These are phyloP conservation scores for Parotocinclus haroldoi DNA, from an alignment of 2,797 vertebrate species.

Conservation along the genomic window DNA sequence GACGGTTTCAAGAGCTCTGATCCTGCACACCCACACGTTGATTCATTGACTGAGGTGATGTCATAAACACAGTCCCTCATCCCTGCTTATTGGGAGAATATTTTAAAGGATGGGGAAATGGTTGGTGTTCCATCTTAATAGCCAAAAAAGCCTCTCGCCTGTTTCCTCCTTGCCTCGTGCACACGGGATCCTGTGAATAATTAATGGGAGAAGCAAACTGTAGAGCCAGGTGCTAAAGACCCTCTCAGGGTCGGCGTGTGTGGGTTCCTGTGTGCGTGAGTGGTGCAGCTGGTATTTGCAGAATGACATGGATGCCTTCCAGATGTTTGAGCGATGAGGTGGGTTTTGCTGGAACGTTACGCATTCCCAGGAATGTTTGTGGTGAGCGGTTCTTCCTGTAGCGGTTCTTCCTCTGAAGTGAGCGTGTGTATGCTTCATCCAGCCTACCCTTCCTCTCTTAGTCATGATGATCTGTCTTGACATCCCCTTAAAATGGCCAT, in stretches of 20 bases:
- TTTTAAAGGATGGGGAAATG: slow-evolving; percentile 2
- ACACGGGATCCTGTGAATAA: slow-evolving; percentile 50
- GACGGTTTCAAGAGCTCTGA: background rate
- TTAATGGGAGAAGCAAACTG: slow-evolving; percentile 52
- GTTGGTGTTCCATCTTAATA: background rate
- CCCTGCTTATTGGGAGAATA: background rate
- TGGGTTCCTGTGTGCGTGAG: slow-evolving; percentile 3
- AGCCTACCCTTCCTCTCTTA: slow-evolving; percentile 13
- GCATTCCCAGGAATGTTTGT: slow-evolving; percentile 75
- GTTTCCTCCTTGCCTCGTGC: slow-evolving; percentile 43
- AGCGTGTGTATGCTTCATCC: slow-evolving; percentile 57
- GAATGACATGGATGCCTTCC: slow-evolving; percentile 59
- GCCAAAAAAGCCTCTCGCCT: slow-evolving; percentile 44
- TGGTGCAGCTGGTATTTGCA: slow-evolving; percentile 47
- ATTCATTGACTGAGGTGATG: background rate
- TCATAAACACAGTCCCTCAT: background rate
- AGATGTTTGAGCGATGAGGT: slow-evolving; percentile 75
- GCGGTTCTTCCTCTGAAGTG: slow-evolving; percentile 61
- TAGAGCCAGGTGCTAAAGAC: slow-evolving; percentile 45
- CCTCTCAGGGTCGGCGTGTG: slow-evolving; percentile 14
- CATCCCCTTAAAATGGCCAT: background rate
- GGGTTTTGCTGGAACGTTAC: slow-evolving; percentile 68
- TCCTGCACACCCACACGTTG: slow-evolving; percentile 1
- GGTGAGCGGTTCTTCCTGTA: slow-evolving; percentile 66
- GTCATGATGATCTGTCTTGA: slow-evolving; percentile 16